These are phyloP conservation scores for Gasterosteus nipponicus DNA, from an alignment of 2,113 vertebrate genomes.

Conservation along the genomic window DNA sequence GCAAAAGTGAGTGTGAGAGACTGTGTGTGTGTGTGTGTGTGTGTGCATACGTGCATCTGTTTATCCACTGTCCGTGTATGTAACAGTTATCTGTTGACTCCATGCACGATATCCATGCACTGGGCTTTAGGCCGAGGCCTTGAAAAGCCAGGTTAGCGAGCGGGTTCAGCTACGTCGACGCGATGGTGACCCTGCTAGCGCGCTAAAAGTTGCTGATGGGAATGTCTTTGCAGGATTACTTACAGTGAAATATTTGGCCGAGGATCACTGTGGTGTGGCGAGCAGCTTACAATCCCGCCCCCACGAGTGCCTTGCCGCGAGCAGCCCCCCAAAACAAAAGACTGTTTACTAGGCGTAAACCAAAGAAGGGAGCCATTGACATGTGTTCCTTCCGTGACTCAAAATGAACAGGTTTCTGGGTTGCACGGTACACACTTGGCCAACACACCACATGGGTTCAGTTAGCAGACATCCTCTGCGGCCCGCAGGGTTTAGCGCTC, in stretches of 20 bases:
- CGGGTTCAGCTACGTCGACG: neutral
- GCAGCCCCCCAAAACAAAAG: neutral
- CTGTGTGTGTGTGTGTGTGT: neutral
- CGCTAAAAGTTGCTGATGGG: neutral
- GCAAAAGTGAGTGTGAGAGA: constrained; percentile 15
- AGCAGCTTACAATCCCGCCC: neutral
- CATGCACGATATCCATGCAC: constrained; percentile 3
- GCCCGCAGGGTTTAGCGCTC: constrained; percentile 54
- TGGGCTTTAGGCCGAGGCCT: constrained; percentile 7
- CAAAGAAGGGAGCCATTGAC: neutral
- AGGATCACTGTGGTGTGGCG: neutral
- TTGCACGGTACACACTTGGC: constrained; percentile 22
- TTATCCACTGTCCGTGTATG: neutral
- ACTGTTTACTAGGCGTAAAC: neutral
- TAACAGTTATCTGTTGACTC: constrained; percentile 6
- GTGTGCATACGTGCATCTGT: neutral
- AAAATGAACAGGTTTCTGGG: constrained; percentile 36
- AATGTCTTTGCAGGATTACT: neutral
- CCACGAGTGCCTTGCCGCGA: neutral
- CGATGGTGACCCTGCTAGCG: neutral
- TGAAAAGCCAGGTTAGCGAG: neutral
- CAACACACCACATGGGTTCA: constrained; percentile 52
- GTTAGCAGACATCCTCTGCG: constrained; percentile 59
- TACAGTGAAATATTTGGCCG: neutral
- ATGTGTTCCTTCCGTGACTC: constrained; percentile 7